Evolutionary conservation across 1,140 invertebrate species (phyloP).

Genomic region (Vanessa tameamea): DNA sequence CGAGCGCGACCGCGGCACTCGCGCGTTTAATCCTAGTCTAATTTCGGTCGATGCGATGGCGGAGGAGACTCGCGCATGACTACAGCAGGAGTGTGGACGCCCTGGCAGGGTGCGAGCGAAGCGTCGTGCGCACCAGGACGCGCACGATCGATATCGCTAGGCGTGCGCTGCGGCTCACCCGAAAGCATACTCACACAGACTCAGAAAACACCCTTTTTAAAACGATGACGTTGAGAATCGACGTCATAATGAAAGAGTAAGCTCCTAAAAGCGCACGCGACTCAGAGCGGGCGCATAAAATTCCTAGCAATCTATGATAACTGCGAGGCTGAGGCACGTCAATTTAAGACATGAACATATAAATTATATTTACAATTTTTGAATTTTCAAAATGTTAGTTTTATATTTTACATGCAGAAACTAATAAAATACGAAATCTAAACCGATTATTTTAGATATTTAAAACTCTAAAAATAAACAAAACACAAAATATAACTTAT

Average conservation of each 20-base stretch:
- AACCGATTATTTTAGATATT: too few relatives aligned
- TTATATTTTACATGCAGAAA: too few relatives aligned
- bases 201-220: constrained; percentile 57
- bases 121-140: constrained; percentile 48
- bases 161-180: constrained; percentile 58
- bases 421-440: too few relatives aligned
- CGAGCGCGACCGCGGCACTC: constrained; percentile 66
- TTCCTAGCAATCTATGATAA: too few relatives aligned
- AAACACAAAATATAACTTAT: too few relatives aligned
- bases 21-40: constrained; percentile 66
- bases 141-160: constrained; percentile 62
- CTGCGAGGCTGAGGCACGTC: too few relatives aligned
- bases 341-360: too few relatives aligned
- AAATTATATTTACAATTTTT: too few relatives aligned
- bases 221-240: constrained; percentile 58
- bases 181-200: constrained; percentile 48
- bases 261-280: constrained; percentile 37
- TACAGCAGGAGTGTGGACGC: constrained; percentile 52
- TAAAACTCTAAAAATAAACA: too few relatives aligned
- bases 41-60: constrained; percentile 63
- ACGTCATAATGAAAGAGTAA: constrained; percentile 54
- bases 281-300: constrained; percentile 40
- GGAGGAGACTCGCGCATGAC: constrained; percentile 67
- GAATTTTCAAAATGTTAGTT: too few relatives aligned
- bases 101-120: constrained; percentile 42